A percentile compares a stretch with the other conserved stretches of the same genome.
phyloP scores from a whole-genome alignment of 53 echinoderm and acorn worm species.

The Luidia sarsii region DNA sequence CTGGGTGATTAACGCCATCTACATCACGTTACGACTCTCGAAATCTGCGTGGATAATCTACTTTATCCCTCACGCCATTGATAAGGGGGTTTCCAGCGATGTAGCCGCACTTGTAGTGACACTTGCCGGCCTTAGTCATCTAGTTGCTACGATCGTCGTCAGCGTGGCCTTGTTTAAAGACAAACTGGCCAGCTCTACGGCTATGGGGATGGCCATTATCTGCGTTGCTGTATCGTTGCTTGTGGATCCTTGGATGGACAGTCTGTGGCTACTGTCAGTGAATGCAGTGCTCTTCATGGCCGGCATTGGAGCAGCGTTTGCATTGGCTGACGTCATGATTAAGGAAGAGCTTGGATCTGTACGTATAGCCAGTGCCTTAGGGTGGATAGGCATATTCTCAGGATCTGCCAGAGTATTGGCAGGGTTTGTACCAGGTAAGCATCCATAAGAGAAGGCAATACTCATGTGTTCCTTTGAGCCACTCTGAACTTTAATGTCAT shows the following conservation, averaged over 20 bases:
- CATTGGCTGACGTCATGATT: neutral
- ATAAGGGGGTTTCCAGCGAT: neutral
- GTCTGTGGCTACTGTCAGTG: neutral
- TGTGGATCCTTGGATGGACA: conserved; percentile 6
- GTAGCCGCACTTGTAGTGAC: conserved; percentile 18
- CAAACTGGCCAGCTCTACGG: neutral
- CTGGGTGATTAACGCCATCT: neutral
- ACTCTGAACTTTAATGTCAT: too few species aligned
- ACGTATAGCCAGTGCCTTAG: conserved; percentile 12
- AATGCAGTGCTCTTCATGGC: neutral
- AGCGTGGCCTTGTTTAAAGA: conserved; percentile 22
- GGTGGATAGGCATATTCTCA: conserved; percentile 7
- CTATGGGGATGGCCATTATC: neutral
- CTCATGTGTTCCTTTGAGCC: too few species aligned
- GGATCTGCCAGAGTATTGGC: neutral
- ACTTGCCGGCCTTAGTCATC: neutral
- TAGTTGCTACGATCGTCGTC: neutral
- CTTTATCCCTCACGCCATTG: conserved; percentile 16
- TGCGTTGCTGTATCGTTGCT: neutral
- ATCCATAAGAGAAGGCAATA: too few species aligned
- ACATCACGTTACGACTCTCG: neutral
- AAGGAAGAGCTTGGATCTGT: neutral
- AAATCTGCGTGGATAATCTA: conserved; percentile 21
- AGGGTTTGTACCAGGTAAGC: conserved; percentile 32
- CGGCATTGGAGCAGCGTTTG: neutral